Evolutionary conservation across 1,140 invertebrate species (phyloP), one percentile per base, ranked within the genome.

Genomic region (Whitmania pigra): DNA sequence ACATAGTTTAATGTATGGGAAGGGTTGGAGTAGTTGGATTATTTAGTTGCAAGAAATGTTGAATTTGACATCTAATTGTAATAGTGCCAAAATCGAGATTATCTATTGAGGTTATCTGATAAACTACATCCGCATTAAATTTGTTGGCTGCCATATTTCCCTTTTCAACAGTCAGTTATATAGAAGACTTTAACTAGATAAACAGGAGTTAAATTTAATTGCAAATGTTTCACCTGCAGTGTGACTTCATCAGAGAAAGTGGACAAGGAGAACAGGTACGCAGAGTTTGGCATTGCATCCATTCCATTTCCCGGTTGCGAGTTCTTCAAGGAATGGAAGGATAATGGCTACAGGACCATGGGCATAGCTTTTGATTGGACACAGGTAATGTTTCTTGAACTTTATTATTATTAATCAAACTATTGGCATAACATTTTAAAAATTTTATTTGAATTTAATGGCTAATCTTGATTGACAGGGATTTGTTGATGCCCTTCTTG

Each of bases 271-370:
- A 88, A 88, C 77, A 84, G 89, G 73, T 92, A 92, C 79, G 83
- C 84, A 53, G 87, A 89, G 73, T 92, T 92, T 77, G 87, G 85
- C 71, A 85, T 92, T 70, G 82, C 90, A 72, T 87, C 87, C 75
- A 82, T 91, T 75, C 90, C 90, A 73, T 92, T 91, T 84, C 90
- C 90, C 71, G 89, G 89, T 73, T 90, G 89, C 85, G 89, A 90
- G 83, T 90, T 90, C 81, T 91, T 91, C 80, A 85, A 83, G 71
- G 85, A 88, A 74, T 90, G 88, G 81, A 85, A 87, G 74, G 87
- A 89, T 74, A 87, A 87, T 77, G 85, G 87, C 75, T 91, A 90
- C 77, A 81, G 84, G 72, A 88, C 86, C 7, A 85, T 88, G 77
- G 86, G 84, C 70, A 83, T 91, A 69, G 81, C 87, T 36, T 92